Percentiles rank a stretch among this genome's conserved stretches.
phyloP scores from a whole-genome alignment of 2,113 vertebrate genomes.

The Trichechus manatus region DNA sequence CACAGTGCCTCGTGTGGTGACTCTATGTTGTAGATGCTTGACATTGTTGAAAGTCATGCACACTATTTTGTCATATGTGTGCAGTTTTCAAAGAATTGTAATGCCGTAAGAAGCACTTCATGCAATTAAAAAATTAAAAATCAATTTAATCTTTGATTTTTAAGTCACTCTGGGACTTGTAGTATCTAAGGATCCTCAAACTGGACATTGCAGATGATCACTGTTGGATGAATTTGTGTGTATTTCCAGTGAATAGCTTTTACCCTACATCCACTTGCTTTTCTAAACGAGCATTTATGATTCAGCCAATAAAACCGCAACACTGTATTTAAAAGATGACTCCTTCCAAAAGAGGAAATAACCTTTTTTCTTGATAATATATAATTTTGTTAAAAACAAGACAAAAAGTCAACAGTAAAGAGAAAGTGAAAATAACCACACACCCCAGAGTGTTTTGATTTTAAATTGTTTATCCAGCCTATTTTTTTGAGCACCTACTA shows the following conservation, averaged over 20 bases:
- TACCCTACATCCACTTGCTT: neutral
- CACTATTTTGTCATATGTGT: neutral
- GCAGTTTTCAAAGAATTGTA: neutral
- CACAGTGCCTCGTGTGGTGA: rapidly evolving
- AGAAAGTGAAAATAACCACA: neutral
- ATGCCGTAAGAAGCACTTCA: rapidly evolving
- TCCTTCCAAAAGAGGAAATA: neutral
- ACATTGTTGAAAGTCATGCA: rapidly evolving
- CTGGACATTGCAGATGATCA: too few species aligned
- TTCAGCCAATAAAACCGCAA: neutral
- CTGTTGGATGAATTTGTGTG: neutral
- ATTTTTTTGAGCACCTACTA: neutral
- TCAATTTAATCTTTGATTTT: neutral
- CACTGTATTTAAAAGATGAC: neutral
- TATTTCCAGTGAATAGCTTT: neutral
- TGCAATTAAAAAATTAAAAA: neutral
- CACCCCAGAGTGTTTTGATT: neutral
- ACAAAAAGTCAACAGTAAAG: neutral
- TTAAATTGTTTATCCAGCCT: neutral
- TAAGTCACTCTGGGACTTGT: neutral
- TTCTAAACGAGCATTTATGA: neutral
- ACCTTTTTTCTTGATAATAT: neutral
- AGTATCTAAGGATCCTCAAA: neutral
- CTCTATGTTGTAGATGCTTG: neutral
- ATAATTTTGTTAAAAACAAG: neutral